Evolutionary conservation across 2,797 vertebrate species (phyloP), one percentile per base, ranked within the genome.

Genomic region (Streptopelia turtur): DNA sequence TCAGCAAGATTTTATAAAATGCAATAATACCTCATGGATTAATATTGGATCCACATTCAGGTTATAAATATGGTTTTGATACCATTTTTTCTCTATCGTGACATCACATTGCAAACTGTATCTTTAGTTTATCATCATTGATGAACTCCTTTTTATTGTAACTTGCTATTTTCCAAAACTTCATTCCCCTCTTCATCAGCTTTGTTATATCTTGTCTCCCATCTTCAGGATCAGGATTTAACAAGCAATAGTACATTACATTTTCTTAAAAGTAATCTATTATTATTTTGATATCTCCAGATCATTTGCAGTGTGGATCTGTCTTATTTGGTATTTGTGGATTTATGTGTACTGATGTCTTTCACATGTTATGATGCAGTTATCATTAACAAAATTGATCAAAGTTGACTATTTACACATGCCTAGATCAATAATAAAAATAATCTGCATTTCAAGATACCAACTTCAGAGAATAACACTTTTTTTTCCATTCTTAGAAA

Each of bases 401-500:
- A 60, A 47, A 41, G 28, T 69, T 94, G 22, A 37, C 74, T 70
- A 94, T 83, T 81, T 50, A 5, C 22, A 41, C 76, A 80, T 14
- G 2, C 24, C 21, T 45, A 83, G 27, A 68, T 83, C 75, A 90
- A 80, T 87, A 84, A 80, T 24, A 16, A 18, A 22, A 87, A 63
- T 33, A 79, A n/a, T 66, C 65, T 89, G 8, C 5, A 16, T 85
- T 84, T 15, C 24, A 87, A 30, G 50, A n/a, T 55, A 80, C 10
- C 81, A 60, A 63, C 25, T 52, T 15, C 53, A 55, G 14, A 90
- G 39, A 71, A 50, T 18, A 80, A 39, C 10, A 50, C 9, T 95
- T 97, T 35, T 66, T 66, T 53, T 90, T 94, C 16, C 30, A 81
- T 50, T 94, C 45, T 74, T 50, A 76, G 53, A 64, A 37, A 93